Evolutionary conservation across 2,797 vertebrate genomes (phyloP).

Genomic region (Podargus strigoides): DNA sequence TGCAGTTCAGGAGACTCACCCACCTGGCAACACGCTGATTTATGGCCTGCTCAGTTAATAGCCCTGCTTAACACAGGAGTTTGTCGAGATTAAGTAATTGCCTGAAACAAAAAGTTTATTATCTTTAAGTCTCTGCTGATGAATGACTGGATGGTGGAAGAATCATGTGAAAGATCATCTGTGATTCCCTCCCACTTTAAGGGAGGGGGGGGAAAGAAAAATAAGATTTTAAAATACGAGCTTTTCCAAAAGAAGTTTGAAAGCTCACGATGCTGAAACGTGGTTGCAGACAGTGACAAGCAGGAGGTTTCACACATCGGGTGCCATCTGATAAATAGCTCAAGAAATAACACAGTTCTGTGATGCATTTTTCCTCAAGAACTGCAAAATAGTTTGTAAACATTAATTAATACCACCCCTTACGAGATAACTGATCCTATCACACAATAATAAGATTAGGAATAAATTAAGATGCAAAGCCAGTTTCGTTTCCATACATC

Average conservation of each 20-base stretch:
- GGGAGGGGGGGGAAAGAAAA: background rate
- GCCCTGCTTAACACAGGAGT: constrained; percentile 81
- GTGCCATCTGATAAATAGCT: background rate
- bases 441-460: background rate
- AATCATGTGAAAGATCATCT: constrained; percentile 74
- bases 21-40: constrained; percentile 83
- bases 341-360: background rate
- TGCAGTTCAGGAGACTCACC: constrained; percentile 82
- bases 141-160: constrained; percentile 73
- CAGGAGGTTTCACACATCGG: background rate
- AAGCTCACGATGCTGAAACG: background rate
- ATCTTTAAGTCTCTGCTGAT: constrained; percentile 76
- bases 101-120: constrained; percentile 86
- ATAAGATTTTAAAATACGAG: constrained; percentile 15
- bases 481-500: background rate
- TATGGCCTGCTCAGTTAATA: constrained; percentile 82
- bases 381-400: constrained; percentile 23
- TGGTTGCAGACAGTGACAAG: background rate
- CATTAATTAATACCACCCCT: constrained; percentile 27
- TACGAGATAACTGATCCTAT: constrained; percentile 19
- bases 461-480: constrained; percentile 18
- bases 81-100: constrained; percentile 86
- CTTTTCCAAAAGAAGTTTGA: constrained; percentile 1
- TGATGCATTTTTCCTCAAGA: background rate
- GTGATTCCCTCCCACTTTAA: constrained; percentile 56